Conservation (phyloP, 2,113 vertebrate genomes). For the Girardinichthys multiradiatus region DNA sequence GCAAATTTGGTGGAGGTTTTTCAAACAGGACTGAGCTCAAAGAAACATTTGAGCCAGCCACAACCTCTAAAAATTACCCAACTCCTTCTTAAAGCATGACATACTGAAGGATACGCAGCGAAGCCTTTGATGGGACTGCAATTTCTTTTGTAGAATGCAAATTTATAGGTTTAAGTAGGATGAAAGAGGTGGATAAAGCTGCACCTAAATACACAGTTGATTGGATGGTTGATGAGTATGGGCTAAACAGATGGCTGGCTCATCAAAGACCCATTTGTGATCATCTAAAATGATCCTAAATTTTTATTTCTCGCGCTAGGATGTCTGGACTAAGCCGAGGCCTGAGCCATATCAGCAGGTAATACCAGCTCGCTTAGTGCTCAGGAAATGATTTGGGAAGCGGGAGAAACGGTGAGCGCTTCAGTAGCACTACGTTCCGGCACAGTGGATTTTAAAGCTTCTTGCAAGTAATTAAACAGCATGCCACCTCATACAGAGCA, state of each 20-base stretch:
- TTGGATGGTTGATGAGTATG: constrained; percentile 27
- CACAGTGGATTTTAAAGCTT: constrained; percentile 69
- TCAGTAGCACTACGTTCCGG: constrained; percentile 55
- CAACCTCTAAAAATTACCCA: constrained; percentile 37
- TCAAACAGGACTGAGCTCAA: constrained; percentile 55
- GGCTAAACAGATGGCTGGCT: constrained; percentile 57
- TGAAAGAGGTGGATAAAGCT: constrained; percentile 35
- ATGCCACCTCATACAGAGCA: constrained; percentile 72
- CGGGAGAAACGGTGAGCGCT: constrained; percentile 50
- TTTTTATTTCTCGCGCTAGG: constrained; percentile 55
- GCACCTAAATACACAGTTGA: constrained; percentile 17
- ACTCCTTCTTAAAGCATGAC: constrained; percentile 40
- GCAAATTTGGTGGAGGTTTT: constrained; percentile 40
- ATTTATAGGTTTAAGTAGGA: constrained; percentile 26
- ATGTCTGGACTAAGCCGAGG: constrained; percentile 54
- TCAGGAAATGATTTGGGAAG: constrained; percentile 69
- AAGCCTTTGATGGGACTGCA: constrained; percentile 26
- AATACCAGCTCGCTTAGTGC: constrained; percentile 64
- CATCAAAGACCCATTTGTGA: constrained; percentile 66
- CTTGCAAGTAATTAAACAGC: constrained; percentile 78
- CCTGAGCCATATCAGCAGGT: constrained; percentile 56
- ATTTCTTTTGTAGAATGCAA: constrained; percentile 20
- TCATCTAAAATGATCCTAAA: constrained; percentile 65
- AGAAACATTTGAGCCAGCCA: constrained; percentile 41
- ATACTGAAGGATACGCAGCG: constrained; percentile 39